These are phyloP conservation scores for Diaphora mendica DNA, from an alignment of 2,888 invertebrate species.

Conservation along the genomic window DNA sequence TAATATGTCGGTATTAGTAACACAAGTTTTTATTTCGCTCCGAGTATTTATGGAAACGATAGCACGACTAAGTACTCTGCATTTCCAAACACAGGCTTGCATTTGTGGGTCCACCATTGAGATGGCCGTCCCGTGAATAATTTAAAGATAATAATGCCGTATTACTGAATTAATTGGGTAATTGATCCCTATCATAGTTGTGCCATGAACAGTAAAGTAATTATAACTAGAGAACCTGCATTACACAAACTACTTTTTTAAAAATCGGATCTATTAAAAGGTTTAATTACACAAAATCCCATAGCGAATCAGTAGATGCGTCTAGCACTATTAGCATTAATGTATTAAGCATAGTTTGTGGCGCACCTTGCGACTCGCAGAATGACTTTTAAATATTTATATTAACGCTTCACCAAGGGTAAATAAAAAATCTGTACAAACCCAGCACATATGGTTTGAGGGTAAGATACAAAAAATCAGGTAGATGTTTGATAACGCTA, in stretches of 20 bases:
- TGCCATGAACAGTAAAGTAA: slow-evolving; percentile 41
- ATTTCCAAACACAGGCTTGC: slow-evolving; percentile 15
- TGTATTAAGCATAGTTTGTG: slow-evolving; percentile 50
- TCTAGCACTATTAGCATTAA: slow-evolving; percentile 44
- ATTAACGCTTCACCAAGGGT: slow-evolving; percentile 22
- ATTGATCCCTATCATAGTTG: slow-evolving; percentile 34
- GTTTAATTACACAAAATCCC: slow-evolving; percentile 57
- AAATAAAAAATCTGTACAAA: slow-evolving; percentile 42
- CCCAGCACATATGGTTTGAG: slow-evolving; percentile 56
- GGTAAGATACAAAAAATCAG: slow-evolving; percentile 67
- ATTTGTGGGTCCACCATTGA: slow-evolving; percentile 2
- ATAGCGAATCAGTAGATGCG: slow-evolving; percentile 48
- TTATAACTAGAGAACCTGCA: slow-evolving; percentile 22
- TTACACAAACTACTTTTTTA: slow-evolving; percentile 39
- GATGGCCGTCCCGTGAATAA: slow-evolving; percentile 7
- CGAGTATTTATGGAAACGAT: slow-evolving; percentile 8
- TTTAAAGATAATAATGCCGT: slow-evolving; percentile 20
- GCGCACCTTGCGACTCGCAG: slow-evolving; percentile 31
- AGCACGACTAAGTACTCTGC: slow-evolving; percentile 1
- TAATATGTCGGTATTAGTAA: neutral
- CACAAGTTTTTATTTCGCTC: slow-evolving; percentile 20
- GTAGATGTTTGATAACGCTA: slow-evolving; percentile 64
- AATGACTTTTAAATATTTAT: slow-evolving; percentile 35
- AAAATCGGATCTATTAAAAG: slow-evolving; percentile 40
- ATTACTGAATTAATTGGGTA: slow-evolving; percentile 40